Conservation (phyloP, 2,797 vertebrate genomes). For the Trematomus bernacchii region DNA sequence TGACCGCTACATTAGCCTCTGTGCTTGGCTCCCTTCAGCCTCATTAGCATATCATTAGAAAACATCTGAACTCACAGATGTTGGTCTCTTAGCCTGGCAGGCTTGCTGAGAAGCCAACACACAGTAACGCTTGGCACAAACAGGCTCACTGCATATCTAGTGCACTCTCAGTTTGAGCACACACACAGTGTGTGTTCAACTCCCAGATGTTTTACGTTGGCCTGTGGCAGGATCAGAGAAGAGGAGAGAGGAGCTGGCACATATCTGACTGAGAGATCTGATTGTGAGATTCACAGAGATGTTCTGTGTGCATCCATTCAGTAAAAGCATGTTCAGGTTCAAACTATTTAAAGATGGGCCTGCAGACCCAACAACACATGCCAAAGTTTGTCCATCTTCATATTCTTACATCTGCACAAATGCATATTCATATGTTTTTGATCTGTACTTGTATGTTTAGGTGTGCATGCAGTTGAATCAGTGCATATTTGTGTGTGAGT, state of each 20-base stretch:
- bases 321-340: slow-evolving; percentile 24
- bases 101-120: slow-evolving; percentile 67
- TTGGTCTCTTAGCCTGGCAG: slow-evolving; percentile 80
- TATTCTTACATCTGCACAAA: background rate
- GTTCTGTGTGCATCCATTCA: slow-evolving; percentile 35
- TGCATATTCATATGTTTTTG: background rate
- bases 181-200: slow-evolving; percentile 45
- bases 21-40: slow-evolving; percentile 74
- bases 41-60: slow-evolving; percentile 85
- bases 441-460: slow-evolving; percentile 12
- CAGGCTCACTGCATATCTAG: slow-evolving; percentile 36
- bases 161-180: slow-evolving; percentile 38
- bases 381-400: background rate
- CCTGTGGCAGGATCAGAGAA: slow-evolving; percentile 66
- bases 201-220: slow-evolving; percentile 78
- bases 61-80: slow-evolving; percentile 86
- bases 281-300: slow-evolving; percentile 21
- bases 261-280: slow-evolving; percentile 47
- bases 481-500: slow-evolving; percentile 13
- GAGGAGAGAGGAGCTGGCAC: slow-evolving; percentile 62
- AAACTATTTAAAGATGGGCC: slow-evolving; percentile 12
- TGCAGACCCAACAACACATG: slow-evolving; percentile 7
- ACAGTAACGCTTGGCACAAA: slow-evolving; percentile 46
- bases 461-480: background rate
- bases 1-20: slow-evolving; percentile 78